Evolutionary conservation across 2,113 vertebrate species (phyloP).

Genomic region (Spilogale gracilis): DNA sequence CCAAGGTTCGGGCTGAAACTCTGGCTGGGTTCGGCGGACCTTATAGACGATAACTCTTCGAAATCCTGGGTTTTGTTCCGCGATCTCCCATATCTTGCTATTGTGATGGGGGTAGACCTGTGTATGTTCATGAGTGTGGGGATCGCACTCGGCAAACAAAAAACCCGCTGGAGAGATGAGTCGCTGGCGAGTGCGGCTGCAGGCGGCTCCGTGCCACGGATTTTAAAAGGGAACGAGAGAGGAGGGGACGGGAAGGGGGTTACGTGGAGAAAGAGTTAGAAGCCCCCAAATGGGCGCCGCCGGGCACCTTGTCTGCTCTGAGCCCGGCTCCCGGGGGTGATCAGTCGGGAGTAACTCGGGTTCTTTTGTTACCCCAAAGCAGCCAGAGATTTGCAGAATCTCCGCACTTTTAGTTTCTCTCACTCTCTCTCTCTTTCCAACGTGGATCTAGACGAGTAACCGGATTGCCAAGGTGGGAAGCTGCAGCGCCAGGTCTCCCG

Average conservation of each 20-base stretch:
- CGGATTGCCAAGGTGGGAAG: background rate
- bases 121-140: slow-evolving; percentile 99
- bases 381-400: slow-evolving; percentile 41
- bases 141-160: slow-evolving; percentile 72
- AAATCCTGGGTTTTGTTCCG: slow-evolving; percentile 99
- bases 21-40: slow-evolving; percentile 95
- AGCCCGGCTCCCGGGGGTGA: slow-evolving; percentile 57
- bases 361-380: slow-evolving; percentile 80
- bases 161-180: slow-evolving; percentile 65
- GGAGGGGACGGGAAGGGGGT: slow-evolving; percentile 46
- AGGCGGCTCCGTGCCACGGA: slow-evolving; percentile 80
- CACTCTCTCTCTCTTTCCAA: background rate
- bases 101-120: slow-evolving; percentile 99
- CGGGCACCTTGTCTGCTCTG: slow-evolving; percentile 42
- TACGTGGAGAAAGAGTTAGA: slow-evolving; percentile 52
- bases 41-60: slow-evolving; percentile 96
- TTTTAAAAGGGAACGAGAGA: background rate
- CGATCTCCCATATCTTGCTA: slow-evolving; percentile 99
- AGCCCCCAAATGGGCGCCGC: slow-evolving; percentile 49
- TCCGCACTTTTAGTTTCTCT: slow-evolving; percentile 34
- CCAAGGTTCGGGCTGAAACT: slow-evolving; percentile 99
- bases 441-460: background rate
- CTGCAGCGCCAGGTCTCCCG: slow-evolving; percentile 46
- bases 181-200: slow-evolving; percentile 84
- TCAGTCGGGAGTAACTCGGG: slow-evolving; percentile 28